Conservation (phyloP, 2,113 vertebrate species). For the Nerophis ophidion region DNA sequence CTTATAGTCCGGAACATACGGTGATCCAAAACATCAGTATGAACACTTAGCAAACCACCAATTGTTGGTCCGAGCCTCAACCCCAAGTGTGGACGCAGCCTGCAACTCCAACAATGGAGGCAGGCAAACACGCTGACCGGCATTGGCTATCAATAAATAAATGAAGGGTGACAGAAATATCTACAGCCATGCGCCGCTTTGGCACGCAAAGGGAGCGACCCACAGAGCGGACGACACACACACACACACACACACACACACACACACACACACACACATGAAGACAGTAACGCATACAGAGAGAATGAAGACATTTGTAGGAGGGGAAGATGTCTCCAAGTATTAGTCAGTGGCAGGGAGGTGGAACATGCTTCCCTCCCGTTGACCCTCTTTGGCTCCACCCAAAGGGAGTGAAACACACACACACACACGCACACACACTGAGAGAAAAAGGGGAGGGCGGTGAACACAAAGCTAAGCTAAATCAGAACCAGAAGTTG, state of each 20-base stretch:
- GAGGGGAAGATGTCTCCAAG: conserved; percentile 19
- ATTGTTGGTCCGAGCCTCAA: neutral
- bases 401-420: conserved; percentile 10
- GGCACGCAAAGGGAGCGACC: conserved; percentile 39
- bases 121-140: conserved; percentile 58
- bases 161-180: conserved; percentile 68
- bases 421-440: conserved; percentile 11
- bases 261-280: conserved; percentile 8
- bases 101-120: conserved; percentile 26
- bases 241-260: no score
- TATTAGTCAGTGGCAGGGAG: conserved; percentile 11
- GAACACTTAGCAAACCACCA: no score
- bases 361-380: conserved; percentile 27
- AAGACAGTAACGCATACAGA: conserved; percentile 11
- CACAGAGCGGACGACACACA: conserved; percentile 36
- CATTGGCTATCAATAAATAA: conserved; percentile 69
- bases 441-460: conserved; percentile 1
- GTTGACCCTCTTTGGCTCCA: conserved; percentile 15
- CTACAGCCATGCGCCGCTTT: conserved; percentile 48
- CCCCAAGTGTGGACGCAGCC: no score
- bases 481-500: conserved; percentile 14
- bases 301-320: conserved; percentile 17
- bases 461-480: conserved; percentile 1
- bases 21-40: no score
- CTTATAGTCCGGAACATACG: no score